phyloP scores from a whole-genome alignment of 2,888 invertebrate genomes.

The Synergus umbraculus region DNA sequence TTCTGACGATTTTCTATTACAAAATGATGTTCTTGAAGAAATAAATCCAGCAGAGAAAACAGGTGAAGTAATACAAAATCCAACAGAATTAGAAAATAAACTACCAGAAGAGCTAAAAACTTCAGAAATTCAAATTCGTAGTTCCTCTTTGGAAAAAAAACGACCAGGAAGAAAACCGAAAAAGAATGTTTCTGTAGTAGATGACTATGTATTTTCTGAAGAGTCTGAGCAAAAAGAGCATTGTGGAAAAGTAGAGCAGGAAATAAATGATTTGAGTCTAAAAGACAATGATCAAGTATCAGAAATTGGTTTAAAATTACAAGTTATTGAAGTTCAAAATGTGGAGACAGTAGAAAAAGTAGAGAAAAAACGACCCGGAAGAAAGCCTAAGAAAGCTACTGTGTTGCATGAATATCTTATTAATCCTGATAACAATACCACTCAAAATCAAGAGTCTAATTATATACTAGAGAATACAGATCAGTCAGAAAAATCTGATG shows the following conservation, averaged over 20 bases:
- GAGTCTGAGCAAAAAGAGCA: conserved; percentile 28
- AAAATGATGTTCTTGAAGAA: neutral
- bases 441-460: conserved; percentile 15
- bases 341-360: neutral
- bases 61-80: neutral
- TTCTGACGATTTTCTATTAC: conserved; percentile 42
- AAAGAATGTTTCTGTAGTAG: conserved; percentile 55
- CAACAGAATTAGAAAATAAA: neutral
- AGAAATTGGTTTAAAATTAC: neutral
- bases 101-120: neutral
- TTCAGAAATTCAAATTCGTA: conserved; percentile 10
- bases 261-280: neutral
- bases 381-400: conserved; percentile 53
- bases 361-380: conserved; percentile 22
- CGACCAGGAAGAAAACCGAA: conserved; percentile 43
- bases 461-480: neutral
- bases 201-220: conserved; percentile 55
- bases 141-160: conserved; percentile 45
- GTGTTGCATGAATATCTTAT: conserved; percentile 57
- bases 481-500: neutral
- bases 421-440: conserved; percentile 48
- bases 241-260: neutral
- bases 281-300: neutral
- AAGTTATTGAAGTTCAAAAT: neutral
- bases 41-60: neutral